A percentile compares a stretch with the other conserved stretches of the same genome.
These are phyloP conservation scores for Drosophila longiperda DNA, from an alignment of 2,888 invertebrate species.

Conservation along the genomic window DNA sequence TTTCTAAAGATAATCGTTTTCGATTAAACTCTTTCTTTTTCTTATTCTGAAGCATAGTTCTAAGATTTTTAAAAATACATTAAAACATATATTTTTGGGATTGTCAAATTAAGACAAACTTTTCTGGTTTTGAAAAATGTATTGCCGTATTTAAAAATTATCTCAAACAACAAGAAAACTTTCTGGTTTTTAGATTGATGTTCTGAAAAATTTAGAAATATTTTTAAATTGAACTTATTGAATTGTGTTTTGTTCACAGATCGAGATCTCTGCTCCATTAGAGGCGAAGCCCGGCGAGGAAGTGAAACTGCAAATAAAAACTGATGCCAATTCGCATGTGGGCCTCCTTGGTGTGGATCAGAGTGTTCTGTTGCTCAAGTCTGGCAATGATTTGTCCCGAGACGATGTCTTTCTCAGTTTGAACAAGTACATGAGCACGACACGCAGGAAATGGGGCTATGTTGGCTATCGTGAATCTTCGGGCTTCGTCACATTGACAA, in stretches of 20 bases:
- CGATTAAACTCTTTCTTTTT: too few relatives aligned
- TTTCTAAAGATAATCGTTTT: too few relatives aligned
- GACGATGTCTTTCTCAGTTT: conserved; percentile 88
- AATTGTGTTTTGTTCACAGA: conserved; percentile 83
- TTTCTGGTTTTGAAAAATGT: too few relatives aligned
- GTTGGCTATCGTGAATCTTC: conserved; percentile 77
- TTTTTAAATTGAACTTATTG: background rate
- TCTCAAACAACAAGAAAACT: too few relatives aligned
- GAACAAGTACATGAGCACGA: conserved; percentile 86
- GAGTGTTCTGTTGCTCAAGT: conserved; percentile 90
- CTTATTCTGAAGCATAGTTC: too few relatives aligned
- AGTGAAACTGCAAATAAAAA: conserved; percentile 91
- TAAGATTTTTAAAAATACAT: too few relatives aligned
- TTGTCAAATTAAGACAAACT: too few relatives aligned
- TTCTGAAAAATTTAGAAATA: background rate
- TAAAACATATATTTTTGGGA: too few relatives aligned
- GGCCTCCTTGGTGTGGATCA: conserved; percentile 96
- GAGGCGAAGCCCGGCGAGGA: conserved; percentile 91
- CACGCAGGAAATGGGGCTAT: conserved; percentile 80
- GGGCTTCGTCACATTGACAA: conserved; percentile 82
- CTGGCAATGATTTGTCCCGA: conserved; percentile 87
- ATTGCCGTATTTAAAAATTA: too few relatives aligned
- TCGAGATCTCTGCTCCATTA: conserved; percentile 88
- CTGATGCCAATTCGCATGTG: conserved; percentile 94
- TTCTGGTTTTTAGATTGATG: too few relatives aligned